Base-by-base conservation (phyloP, 2,888 invertebrate genomes). In the Nebria brevicollis region DNA sequence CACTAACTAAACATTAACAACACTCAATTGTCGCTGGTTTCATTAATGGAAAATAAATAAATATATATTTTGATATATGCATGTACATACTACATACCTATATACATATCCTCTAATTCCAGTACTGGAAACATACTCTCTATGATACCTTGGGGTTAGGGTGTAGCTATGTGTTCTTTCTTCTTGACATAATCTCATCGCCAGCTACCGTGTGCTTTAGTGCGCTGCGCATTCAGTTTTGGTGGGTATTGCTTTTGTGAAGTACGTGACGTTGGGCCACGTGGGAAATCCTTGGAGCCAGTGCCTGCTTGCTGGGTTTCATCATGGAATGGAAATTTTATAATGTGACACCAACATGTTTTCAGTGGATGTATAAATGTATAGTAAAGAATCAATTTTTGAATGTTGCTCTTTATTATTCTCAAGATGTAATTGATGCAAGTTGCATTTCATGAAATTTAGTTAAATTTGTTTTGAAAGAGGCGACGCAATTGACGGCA, bases 171-270 rank as follows among this genome's bases (percentile, higher is more conserved):
- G 20, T 20, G 20, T 20, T 66, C 66, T 66, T 7, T 66, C 66
- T 66, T 25, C 70, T 70, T 20, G 70, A 26, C 70, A 26, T 70
- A 70, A 70, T 70, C 70, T 70, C 70, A 70, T 70, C 70, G 70
- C 25, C 66, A 25, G 70, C 25, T n/a, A 25, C 66, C 66, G 34
- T 6, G 7, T 11, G 54, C 7, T 8, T 13, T 54, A 54, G 54
- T 54, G 54, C 54, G 54, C 54, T 20, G 20, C 20, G 20, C 20
- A 20, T 20, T 1, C 20, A 20, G 20, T 20, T 20, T 20, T 20
- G 20, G 8, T 54, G 54, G 11, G 11, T 8, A 13, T 10, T 43
- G 43, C 43, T 10, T 10, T 43, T 43, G 43, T 43, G 20, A 20
- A 20, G 20, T 34, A 54, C 54, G 70, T 70, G 70, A 70, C 70